Conservation (phyloP, 2,888 invertebrate genomes). For the Mesorhabditis belari region DNA sequence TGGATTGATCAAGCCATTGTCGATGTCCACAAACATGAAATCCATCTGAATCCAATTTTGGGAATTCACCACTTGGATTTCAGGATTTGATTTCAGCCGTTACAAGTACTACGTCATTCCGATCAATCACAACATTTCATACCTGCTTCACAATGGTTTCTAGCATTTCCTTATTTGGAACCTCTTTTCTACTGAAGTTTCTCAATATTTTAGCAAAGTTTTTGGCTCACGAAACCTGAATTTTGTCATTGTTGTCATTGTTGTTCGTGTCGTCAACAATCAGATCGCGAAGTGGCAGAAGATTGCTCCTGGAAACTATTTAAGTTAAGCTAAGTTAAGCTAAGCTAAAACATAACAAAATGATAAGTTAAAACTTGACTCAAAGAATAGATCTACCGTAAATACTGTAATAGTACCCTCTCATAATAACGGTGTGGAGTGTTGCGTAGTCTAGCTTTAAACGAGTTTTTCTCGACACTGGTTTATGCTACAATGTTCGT, state of each 20-base stretch:
- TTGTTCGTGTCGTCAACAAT: constrained; percentile 8
- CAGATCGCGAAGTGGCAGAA: constrained; percentile 6
- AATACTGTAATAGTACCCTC: too few species aligned
- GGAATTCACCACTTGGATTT: background rate
- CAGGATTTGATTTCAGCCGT: background rate
- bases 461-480: too few species aligned
- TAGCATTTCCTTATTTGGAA: background rate
- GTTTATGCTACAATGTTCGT: too few species aligned
- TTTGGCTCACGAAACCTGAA: constrained; percentile 3
- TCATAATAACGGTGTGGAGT: too few species aligned
- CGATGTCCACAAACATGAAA: constrained; percentile 16
- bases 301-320: constrained; percentile 9
- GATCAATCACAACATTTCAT: background rate
- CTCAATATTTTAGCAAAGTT: too few species aligned
- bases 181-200: background rate
- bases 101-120: background rate
- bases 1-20: constrained; percentile 13
- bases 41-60: constrained; percentile 7
- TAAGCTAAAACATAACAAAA: too few species aligned
- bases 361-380: too few species aligned
- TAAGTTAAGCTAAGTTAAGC: too few species aligned
- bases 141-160: background rate
- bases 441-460: too few species aligned
- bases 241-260: constrained; percentile 5
- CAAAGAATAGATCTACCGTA: too few species aligned